Base-by-base conservation (phyloP, 1,140 invertebrate species). In the Solenopsis invicta region DNA sequence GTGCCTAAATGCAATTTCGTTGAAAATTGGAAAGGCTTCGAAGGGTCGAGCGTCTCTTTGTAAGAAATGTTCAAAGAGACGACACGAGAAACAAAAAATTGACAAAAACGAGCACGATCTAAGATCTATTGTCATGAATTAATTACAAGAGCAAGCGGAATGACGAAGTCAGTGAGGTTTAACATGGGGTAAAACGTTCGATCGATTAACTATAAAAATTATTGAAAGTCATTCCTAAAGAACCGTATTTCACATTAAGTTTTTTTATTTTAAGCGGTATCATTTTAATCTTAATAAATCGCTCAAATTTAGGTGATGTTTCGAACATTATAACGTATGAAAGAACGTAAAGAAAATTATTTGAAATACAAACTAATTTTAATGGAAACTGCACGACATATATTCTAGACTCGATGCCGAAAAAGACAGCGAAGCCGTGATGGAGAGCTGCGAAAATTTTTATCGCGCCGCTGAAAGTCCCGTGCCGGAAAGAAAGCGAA, bases 1-100 rank as follows among this genome's bases (percentile, higher is more conserved):
- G 45, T 75, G 80, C 45, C 54, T 61, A 74, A 84, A 84, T 74
- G 54, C 69, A 75, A 75, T 84, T 82, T 61, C 13, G 24, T 21
- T 10, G 54, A 34, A 48, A 84, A 50, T 80, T 74, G 54, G 18
- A 74, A 74, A 21, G 18, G 34, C 21, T 10, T 24, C 3, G n/a
- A 16, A 59, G 52, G 21, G 18, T 56, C 37, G 66, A 59, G 12
- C 29, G 29, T 29, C 29, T 29, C 10, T 41, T 74, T 48, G 52
- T 59, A 34, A 74, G 24, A 82, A 9, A 13, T 34, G 69, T 29
- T 71, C 50, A 34, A 82, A 72, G 21, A 13, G n/a, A 45, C 29
- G 13, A 54, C 4, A 8, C 16, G 52, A 41, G 12, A 48, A 71
- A 41, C n/a, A 18, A 72, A 24, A 6, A 45, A 72, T 24, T 41